phyloP scores from a whole-genome alignment of 1,140 invertebrate species.

The Arion vulgaris region DNA sequence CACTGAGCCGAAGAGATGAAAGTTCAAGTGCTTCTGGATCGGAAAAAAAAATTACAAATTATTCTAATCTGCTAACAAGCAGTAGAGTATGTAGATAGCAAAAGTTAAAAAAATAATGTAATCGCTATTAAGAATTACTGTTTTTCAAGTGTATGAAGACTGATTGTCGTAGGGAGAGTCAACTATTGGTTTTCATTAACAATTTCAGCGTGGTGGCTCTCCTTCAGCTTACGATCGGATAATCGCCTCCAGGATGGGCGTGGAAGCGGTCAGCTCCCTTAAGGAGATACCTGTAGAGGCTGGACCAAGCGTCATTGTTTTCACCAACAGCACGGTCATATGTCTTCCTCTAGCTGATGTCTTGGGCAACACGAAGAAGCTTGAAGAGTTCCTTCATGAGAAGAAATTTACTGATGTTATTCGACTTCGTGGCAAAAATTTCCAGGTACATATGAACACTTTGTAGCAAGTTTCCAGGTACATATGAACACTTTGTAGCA shows the following conservation, averaged over 20 bases:
- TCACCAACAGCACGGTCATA: neutral
- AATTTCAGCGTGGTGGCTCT: conserved; percentile 18
- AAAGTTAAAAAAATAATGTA: too few relatives aligned
- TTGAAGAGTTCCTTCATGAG: neutral
- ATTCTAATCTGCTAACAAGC: too few relatives aligned
- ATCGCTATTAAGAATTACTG: too few relatives aligned
- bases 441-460: conserved; percentile 19
- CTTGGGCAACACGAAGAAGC: neutral
- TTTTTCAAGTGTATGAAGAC: too few relatives aligned
- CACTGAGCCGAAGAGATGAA: too few relatives aligned
- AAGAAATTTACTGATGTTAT: conserved; percentile 18
- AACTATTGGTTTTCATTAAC: too few relatives aligned
- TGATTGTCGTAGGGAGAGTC: too few relatives aligned
- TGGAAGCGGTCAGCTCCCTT: conserved; percentile 1
- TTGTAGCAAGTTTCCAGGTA: too few relatives aligned
- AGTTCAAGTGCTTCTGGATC: too few relatives aligned
- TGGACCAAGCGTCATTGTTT: neutral
- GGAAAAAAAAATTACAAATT: too few relatives aligned
- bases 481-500: too few relatives aligned
- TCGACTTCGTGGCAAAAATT: neutral
- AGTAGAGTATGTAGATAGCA: too few relatives aligned
- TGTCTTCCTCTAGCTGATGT: neutral
- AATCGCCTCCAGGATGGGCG: neutral
- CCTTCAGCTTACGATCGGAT: conserved; percentile 27
- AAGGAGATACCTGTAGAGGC: neutral